A percentile compares a stretch with the other conserved stretches of the same genome.
Conservation (phyloP, 1,140 invertebrate species). For the Scylla paramamosain region DNA sequence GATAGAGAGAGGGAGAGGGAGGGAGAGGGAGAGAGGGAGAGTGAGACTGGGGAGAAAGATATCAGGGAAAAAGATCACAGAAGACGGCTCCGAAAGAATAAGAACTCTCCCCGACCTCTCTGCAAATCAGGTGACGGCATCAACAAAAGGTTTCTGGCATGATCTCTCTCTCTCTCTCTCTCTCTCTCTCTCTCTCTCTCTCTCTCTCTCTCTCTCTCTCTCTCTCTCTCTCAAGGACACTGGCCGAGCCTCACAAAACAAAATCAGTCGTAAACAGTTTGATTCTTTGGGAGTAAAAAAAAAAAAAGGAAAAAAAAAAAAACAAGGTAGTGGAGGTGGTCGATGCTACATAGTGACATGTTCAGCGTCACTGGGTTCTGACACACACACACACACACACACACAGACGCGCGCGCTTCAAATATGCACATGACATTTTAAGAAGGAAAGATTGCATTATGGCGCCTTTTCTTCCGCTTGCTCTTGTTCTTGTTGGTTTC, state of each 20-base stretch:
- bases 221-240: background rate
- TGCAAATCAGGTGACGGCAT: background rate
- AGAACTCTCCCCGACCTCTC: background rate
- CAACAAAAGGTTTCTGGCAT: background rate
- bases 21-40: background rate
- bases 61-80: background rate
- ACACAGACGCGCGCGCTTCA: too few relatives aligned
- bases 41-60: background rate
- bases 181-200: background rate
- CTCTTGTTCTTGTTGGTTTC: too few relatives aligned
- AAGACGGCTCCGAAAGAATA: background rate
- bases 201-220: background rate
- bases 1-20: background rate
- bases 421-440: background rate
- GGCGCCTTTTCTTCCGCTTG: too few relatives aligned
- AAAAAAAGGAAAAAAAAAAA: background rate
- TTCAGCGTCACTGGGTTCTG: too few relatives aligned
- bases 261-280: background rate
- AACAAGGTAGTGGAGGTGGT: background rate
- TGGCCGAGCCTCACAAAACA: too few relatives aligned
- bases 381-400: too few relatives aligned
- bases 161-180: background rate
- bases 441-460: too few relatives aligned
- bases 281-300: background rate
- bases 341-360: background rate